phyloP scores from a whole-genome alignment of 1,140 invertebrate species.

The Paracyclopina nana region DNA sequence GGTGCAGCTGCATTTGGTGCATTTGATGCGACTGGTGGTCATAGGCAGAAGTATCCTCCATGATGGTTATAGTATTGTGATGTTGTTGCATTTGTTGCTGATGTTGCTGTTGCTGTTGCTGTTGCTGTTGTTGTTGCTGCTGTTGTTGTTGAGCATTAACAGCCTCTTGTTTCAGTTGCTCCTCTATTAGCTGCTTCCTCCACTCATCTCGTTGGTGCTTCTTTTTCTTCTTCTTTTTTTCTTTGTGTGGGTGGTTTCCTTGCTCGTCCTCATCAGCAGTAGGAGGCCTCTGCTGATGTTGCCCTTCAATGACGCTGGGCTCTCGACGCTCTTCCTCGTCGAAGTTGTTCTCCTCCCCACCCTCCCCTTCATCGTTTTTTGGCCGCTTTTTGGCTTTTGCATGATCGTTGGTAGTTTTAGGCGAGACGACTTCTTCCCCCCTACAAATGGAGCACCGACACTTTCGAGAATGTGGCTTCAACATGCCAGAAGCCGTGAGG shows the following conservation, averaged over 20 bases:
- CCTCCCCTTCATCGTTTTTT: conserved; percentile 9
- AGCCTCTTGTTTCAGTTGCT: neutral
- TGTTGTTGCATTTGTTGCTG: too few relatives aligned
- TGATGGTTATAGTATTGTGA: too few relatives aligned
- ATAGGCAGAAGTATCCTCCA: too few relatives aligned
- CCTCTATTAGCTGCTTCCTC: neutral
- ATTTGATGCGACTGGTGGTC: too few relatives aligned
- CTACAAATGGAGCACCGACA: conserved; percentile 9
- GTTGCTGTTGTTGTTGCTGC: conserved; percentile 2
- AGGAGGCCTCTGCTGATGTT: neutral
- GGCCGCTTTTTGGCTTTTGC: neutral
- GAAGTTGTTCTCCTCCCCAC: conserved; percentile 1
- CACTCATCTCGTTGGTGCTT: neutral
- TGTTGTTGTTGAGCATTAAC: neutral
- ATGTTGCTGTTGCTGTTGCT: conserved; percentile 4
- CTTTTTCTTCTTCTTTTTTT: neutral
- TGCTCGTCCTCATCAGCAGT: neutral
- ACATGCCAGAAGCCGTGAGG: conserved; percentile 9
- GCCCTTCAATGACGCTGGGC: neutral
- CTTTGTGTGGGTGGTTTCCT: neutral
- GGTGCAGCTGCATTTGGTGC: too few relatives aligned
- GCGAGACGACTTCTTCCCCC: neutral
- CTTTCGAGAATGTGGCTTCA: conserved; percentile 3
- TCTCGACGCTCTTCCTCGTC: conserved; percentile 5
- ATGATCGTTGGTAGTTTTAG: neutral